Percentiles rank a stretch among this genome's conserved stretches.
Evolutionary conservation across 2,888 invertebrate genomes (phyloP).

Genomic region (Magallana nippona): DNA sequence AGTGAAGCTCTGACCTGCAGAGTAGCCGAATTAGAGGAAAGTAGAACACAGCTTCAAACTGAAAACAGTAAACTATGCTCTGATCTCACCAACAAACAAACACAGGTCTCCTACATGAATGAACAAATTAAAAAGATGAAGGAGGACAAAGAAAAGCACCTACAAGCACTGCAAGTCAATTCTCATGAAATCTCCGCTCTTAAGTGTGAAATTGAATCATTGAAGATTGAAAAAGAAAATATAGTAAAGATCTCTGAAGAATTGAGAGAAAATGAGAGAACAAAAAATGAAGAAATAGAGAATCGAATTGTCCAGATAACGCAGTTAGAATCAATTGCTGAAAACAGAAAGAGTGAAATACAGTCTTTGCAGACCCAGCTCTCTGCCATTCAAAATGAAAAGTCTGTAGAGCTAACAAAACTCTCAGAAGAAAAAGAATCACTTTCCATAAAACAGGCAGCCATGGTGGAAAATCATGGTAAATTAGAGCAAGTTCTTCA

Average conservation of each 20-base stretch:
- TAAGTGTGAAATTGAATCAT: conserved; percentile 51
- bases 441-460: conserved; percentile 38
- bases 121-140: conserved; percentile 34
- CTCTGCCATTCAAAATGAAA: conserved; percentile 47
- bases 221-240: conserved; percentile 45
- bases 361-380: conserved; percentile 45
- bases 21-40: conserved; percentile 35
- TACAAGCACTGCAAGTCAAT: conserved; percentile 40
- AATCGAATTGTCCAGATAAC: not conserved
- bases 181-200: conserved; percentile 53
- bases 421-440: conserved; percentile 22
- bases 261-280: conserved; percentile 18
- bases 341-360: conserved; percentile 33
- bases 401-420: conserved; percentile 48
- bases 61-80: not conserved
- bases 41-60: conserved; percentile 34
- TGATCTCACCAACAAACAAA: conserved; percentile 36
- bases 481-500: conserved; percentile 39
- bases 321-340: conserved; percentile 19
- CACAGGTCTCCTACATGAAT: conserved; percentile 16
- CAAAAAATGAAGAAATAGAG: not conserved
- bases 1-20: conserved; percentile 42
- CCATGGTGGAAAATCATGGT: conserved; percentile 12
- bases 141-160: conserved; percentile 39
- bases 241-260: conserved; percentile 48